Percentiles rank a stretch among this genome's conserved stretches.
phyloP scores from a whole-genome alignment of 1,140 invertebrate species.

The Gonioctena quinquepunctata region DNA sequence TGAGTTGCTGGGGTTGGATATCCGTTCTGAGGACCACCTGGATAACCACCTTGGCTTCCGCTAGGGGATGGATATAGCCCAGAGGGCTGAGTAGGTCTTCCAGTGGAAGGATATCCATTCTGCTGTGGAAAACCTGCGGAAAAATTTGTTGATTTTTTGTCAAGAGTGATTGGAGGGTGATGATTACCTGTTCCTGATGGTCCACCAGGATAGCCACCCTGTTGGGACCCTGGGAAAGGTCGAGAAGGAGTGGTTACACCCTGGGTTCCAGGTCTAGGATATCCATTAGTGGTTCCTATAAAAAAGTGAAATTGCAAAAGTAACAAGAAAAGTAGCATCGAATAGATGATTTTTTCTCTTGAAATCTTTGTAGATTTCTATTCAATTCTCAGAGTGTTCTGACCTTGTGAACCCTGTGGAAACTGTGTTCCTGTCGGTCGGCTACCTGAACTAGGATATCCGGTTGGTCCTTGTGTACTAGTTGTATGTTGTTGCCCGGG shows the following conservation, averaged over 20 bases:
- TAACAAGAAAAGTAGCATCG: no score
- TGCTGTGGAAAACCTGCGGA: background rate
- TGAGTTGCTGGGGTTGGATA: background rate
- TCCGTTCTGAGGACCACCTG: conserved; percentile 20
- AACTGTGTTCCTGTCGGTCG: conserved; percentile 6
- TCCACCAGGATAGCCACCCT: background rate
- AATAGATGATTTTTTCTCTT: no score
- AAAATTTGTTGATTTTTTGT: background rate
- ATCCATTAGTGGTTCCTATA: background rate
- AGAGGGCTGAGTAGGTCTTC: conserved; percentile 36
- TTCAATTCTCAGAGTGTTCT: background rate
- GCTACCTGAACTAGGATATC: conserved; percentile 22
- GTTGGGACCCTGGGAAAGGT: background rate
- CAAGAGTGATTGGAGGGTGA: conserved; percentile 9
- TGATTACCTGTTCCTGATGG: conserved; percentile 17
- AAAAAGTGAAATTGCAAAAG: background rate
- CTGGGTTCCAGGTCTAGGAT: conserved; percentile 24
- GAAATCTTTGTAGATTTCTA: background rate
- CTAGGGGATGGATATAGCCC: conserved; percentile 29
- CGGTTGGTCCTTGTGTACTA: conserved; percentile 12
- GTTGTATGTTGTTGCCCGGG: background rate
- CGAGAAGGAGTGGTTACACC: background rate
- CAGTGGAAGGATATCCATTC: conserved; percentile 24
- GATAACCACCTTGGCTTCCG: conserved; percentile 24
- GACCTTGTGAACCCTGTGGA: conserved; percentile 13